These are phyloP conservation scores for Haemorhous mexicanus DNA, from an alignment of 2,113 vertebrate genomes.

Conservation along the genomic window DNA sequence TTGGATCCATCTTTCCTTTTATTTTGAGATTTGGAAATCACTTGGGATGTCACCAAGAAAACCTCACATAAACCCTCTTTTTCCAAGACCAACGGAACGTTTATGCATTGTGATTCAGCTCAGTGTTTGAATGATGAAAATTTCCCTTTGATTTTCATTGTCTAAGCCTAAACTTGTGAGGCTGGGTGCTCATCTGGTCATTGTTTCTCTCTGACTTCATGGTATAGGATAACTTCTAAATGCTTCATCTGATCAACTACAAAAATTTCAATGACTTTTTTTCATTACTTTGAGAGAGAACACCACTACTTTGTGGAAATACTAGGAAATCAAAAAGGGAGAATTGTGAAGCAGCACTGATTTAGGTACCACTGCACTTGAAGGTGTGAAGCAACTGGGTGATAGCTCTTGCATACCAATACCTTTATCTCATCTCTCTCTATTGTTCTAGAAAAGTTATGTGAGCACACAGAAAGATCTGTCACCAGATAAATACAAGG, in stretches of 20 bases:
- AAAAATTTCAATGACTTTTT: neutral
- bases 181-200: neutral
- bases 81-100: neutral
- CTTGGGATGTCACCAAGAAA: neutral
- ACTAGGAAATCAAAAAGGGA: neutral
- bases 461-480: neutral
- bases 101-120: neutral
- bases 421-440: neutral
- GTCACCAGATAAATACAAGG: neutral
- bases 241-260: neutral
- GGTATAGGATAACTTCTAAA: neutral
- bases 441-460: neutral
- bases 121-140: neutral
- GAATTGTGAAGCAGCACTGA: neutral
- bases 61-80: neutral
- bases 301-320: neutral
- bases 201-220: neutral
- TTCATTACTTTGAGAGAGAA: neutral
- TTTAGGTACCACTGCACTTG: neutral
- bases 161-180: neutral
- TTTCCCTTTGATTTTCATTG: neutral
- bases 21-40: neutral
- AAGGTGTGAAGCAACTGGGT: neutral
- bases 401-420: neutral
- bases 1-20: neutral